Percentiles rank a stretch among this genome's conserved stretches.
These are phyloP conservation scores for Plutella xylostella DNA, from an alignment of 2,888 invertebrate species.

Conservation along the genomic window DNA sequence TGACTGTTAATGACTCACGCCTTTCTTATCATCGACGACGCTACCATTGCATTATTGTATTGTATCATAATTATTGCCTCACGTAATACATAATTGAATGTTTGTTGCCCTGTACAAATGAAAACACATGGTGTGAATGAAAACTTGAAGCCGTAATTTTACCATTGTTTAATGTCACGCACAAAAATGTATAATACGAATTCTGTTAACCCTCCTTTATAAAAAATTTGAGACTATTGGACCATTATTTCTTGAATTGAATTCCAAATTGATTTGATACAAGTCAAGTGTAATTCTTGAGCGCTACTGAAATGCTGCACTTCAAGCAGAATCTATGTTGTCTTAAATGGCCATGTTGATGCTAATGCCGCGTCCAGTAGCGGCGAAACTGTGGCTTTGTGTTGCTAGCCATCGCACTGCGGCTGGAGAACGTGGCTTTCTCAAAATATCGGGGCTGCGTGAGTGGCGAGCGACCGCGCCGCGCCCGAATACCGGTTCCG, in stretches of 20 bases:
- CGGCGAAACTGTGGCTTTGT: conserved; percentile 48
- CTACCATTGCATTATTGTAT: too few relatives aligned
- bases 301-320: too few relatives aligned
- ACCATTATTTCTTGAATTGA: background rate
- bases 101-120: too few relatives aligned
- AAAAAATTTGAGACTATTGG: conserved; percentile 1
- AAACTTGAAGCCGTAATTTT: too few relatives aligned
- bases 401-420: conserved; percentile 54
- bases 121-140: too few relatives aligned
- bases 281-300: too few relatives aligned
- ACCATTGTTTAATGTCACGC: conserved; percentile 12
- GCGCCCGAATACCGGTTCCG: conserved; percentile 67
- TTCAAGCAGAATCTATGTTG: too few relatives aligned
- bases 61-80: too few relatives aligned
- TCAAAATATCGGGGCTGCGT: conserved; percentile 56
- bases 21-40: too few relatives aligned
- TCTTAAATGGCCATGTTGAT: too few relatives aligned
- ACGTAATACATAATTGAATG: too few relatives aligned
- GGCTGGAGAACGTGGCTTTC: conserved; percentile 63
- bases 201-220: background rate
- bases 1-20: too few relatives aligned
- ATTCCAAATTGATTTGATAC: background rate
- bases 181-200: conserved; percentile 11
- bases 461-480: conserved; percentile 43
- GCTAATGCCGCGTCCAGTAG: conserved; percentile 30